These are phyloP conservation scores for Pardosa pseudoannulata DNA, from an alignment of 2,888 invertebrate genomes.

Conservation along the genomic window DNA sequence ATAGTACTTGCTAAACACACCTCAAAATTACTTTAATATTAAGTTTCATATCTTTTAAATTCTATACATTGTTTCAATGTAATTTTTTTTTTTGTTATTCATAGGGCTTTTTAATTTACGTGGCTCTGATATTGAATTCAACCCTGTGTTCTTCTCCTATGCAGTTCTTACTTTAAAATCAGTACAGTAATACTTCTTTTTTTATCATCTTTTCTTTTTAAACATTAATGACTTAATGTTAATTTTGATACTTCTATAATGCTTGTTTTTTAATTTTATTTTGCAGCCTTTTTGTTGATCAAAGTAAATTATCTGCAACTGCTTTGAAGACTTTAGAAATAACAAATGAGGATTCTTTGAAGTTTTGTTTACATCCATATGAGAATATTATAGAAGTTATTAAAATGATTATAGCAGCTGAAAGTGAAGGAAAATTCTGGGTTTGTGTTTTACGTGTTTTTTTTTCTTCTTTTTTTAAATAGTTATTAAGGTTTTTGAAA, in stretches of 20 bases:
- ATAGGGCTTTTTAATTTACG: slow-evolving; percentile 89
- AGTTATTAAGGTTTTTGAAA: background rate
- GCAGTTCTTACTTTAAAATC: slow-evolving; percentile 76
- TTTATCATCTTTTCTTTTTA: too few relatives aligned
- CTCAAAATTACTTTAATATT: too few relatives aligned
- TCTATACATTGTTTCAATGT: too few relatives aligned
- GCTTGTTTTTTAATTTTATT: background rate
- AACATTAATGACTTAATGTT: background rate
- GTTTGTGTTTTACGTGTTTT: slow-evolving; percentile 48
- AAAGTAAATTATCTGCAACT: slow-evolving; percentile 80
- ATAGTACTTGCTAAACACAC: too few relatives aligned
- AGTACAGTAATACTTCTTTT: slow-evolving; percentile 70
- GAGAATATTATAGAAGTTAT: slow-evolving; percentile 70
- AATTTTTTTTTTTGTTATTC: slow-evolving; percentile 59
- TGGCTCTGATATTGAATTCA: slow-evolving; percentile 91
- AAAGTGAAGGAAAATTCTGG: slow-evolving; percentile 74
- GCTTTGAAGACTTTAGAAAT: slow-evolving; percentile 81
- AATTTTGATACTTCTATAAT: background rate
- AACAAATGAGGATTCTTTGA: background rate
- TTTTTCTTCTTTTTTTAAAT: background rate
- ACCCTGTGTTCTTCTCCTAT: slow-evolving; percentile 83
- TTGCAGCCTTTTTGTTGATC: slow-evolving; percentile 83
- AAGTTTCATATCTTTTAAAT: too few relatives aligned
- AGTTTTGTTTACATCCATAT: slow-evolving; percentile 73
- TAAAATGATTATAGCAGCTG: slow-evolving; percentile 59